Evolutionary conservation across 2,797 vertebrate species (phyloP).

Genomic region (Lithobates pipiens): DNA sequence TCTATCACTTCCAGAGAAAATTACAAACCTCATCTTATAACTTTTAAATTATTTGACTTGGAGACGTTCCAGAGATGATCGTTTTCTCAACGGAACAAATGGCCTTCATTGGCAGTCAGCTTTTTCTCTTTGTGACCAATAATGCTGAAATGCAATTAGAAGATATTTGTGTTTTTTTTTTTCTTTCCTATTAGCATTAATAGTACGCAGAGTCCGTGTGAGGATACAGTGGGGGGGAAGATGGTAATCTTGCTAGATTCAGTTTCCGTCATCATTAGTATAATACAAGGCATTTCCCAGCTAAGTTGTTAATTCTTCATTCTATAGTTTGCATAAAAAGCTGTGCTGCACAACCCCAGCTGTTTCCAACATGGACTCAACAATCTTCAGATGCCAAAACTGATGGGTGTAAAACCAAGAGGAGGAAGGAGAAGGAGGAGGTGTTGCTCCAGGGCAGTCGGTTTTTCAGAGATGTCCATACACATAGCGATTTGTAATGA

Average conservation of each 20-base stretch:
- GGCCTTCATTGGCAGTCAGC: constrained; percentile 27
- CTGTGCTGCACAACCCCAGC: background rate
- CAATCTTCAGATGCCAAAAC: too few species aligned
- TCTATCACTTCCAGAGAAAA: constrained; percentile 18
- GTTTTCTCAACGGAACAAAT: constrained; percentile 9
- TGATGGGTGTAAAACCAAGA: too few species aligned
- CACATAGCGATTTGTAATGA: too few species aligned
- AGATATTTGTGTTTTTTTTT: constrained; percentile 38
- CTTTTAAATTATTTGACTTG: constrained; percentile 28
- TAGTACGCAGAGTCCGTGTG: background rate
- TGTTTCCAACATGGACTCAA: background rate
- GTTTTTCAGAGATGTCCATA: too few species aligned
- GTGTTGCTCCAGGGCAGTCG: too few species aligned
- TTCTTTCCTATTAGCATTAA: constrained; percentile 6
- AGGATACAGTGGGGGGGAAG: background rate
- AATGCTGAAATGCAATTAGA: constrained; percentile 44
- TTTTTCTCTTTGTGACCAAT: constrained; percentile 31
- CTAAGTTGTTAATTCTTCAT: background rate
- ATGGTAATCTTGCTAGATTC: background rate
- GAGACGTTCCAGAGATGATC: constrained; percentile 5
- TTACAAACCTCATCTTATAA: constrained; percentile 19
- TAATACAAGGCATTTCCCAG: background rate
- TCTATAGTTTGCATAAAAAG: background rate
- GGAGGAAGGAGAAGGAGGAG: too few species aligned
- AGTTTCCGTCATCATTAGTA: background rate